A percentile compares a stretch with the other conserved stretches of the same genome.
Conservation (phyloP, 2,888 invertebrate genomes). For the Agapostemon virescens region DNA sequence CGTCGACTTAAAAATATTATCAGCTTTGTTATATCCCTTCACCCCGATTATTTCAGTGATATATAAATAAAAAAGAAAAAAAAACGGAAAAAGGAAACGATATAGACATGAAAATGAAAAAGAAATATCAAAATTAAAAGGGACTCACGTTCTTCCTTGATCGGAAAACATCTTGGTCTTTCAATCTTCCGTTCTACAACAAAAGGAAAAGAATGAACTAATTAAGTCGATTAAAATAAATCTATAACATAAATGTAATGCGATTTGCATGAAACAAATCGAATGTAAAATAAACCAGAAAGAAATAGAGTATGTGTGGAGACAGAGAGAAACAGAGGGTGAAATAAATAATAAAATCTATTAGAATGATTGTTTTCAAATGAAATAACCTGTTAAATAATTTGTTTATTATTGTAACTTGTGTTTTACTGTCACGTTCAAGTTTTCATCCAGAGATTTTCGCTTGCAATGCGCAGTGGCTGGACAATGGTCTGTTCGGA, state of each 20-base stretch:
- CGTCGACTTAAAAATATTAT: not conserved
- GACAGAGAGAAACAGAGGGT: not conserved
- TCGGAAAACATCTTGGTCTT: slow-evolving; percentile 70
- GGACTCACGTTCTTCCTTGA: slow-evolving; percentile 75
- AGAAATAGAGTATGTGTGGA: not conserved
- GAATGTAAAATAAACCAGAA: not conserved
- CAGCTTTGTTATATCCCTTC: not conserved
- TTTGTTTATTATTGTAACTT: not conserved
- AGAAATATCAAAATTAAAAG: slow-evolving; percentile 61
- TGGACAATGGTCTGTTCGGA: slow-evolving; percentile 26
- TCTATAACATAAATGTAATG: slow-evolving; percentile 27
- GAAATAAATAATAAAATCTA: not conserved
- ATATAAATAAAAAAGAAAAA: not conserved
- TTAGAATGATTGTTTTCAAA: not conserved
- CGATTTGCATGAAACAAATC: not conserved
- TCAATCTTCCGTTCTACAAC: slow-evolving; percentile 74
- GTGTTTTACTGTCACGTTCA: slow-evolving; percentile 20
- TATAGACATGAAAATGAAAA: slow-evolving; percentile 17
- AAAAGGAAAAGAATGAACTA: slow-evolving; percentile 68
- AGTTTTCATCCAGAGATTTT: slow-evolving; percentile 38
- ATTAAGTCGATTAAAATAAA: slow-evolving; percentile 58
- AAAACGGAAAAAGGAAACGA: not conserved
- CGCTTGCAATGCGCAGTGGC: no score
- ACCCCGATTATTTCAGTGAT: not conserved
- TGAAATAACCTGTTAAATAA: not conserved